A percentile compares a stretch with the other conserved stretches of the same genome.
Evolutionary conservation across 1,140 invertebrate genomes (phyloP).

Genomic region (Vollenhovia emeryi): DNA sequence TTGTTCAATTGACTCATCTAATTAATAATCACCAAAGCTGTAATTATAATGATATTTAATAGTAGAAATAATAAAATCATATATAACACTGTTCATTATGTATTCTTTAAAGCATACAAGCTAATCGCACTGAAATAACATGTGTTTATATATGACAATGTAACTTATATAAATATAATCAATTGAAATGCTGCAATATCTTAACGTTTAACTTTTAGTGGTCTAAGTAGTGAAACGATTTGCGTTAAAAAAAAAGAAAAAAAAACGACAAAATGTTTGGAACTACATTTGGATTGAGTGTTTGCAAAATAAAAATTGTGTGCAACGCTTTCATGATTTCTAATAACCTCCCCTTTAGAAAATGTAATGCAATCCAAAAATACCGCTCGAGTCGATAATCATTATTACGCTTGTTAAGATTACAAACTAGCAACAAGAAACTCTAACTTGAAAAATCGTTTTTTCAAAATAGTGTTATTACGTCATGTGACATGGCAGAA

Average conservation of each 20-base stretch:
- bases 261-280: constrained; percentile 11
- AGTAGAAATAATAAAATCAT: constrained; percentile 6
- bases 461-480: constrained; percentile 62
- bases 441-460: constrained; percentile 50
- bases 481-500: constrained; percentile 52
- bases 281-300: not conserved
- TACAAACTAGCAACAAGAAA: constrained; percentile 65
- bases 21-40: not conserved
- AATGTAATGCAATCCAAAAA: constrained; percentile 28
- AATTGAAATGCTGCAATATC: constrained; percentile 1
- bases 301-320: constrained; percentile 30
- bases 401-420: constrained; percentile 30
- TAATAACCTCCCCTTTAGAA: constrained; percentile 23
- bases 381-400: constrained; percentile 20
- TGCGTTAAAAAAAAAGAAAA: constrained; percentile 30
- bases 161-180: constrained; percentile 9
- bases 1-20: not conserved
- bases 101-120: constrained; percentile 25
- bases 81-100: constrained; percentile 3
- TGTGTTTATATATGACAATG: not conserved
- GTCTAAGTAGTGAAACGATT: not conserved
- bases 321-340: not conserved
- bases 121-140: constrained; percentile 38
- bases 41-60: constrained; percentile 4
- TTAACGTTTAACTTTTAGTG: constrained; percentile 5